Percentiles rank a stretch among this genome's conserved stretches.
phyloP scores from a whole-genome alignment of 2,113 vertebrate genomes.

The Dolichallabes microphthalmus region DNA sequence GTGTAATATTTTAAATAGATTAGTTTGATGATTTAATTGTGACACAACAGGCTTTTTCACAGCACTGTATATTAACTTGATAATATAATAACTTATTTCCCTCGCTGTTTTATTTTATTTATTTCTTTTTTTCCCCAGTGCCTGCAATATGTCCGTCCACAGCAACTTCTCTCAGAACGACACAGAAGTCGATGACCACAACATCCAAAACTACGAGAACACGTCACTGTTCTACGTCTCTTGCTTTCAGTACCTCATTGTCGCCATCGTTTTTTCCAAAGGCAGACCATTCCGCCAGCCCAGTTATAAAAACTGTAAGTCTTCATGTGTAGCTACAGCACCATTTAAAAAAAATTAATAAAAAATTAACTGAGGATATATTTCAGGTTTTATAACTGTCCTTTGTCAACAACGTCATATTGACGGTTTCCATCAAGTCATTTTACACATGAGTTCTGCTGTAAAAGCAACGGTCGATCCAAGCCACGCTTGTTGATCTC shows the following conservation, averaged over 20 bases:
- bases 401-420: background rate
- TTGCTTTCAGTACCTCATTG: conserved; percentile 95
- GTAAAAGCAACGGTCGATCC: background rate
- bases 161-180: conserved; percentile 69
- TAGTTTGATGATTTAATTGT: too few relatives aligned
- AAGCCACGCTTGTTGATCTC: background rate
- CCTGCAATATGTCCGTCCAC: conserved; percentile 70
- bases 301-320: conserved; percentile 93
- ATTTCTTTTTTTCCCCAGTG: conserved; percentile 62
- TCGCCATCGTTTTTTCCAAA: conserved; percentile 95
- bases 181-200: conserved; percentile 77
- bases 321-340: background rate
- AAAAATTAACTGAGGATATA: background rate
- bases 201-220: conserved; percentile 92
- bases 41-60: too few relatives aligned
- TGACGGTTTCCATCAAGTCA: background rate
- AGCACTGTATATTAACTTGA: too few relatives aligned
- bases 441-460: background rate
- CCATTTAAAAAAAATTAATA: background rate
- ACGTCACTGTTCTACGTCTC: conserved; percentile 97
- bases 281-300: conserved; percentile 97
- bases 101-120: too few relatives aligned
- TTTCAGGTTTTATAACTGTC: background rate
- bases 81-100: too few relatives aligned
- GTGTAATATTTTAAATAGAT: too few relatives aligned